phyloP scores from a whole-genome alignment of 2,797 vertebrate genomes.

The Molossus molossus region DNA sequence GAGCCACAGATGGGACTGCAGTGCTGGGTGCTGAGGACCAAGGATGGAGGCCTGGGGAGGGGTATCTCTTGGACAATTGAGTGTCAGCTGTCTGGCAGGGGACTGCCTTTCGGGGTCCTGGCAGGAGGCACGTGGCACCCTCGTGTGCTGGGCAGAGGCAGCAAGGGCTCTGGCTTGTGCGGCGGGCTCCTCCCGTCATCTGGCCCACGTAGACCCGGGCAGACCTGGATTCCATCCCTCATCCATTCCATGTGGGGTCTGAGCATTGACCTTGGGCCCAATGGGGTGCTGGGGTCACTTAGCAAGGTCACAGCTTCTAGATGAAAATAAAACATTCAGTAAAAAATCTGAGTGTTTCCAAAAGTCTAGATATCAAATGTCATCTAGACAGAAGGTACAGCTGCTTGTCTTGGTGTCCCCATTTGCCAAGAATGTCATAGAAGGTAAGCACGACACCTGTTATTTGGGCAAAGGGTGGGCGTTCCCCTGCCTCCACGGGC shows the following conservation, averaged over 20 bases:
- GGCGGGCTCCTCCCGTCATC: neutral
- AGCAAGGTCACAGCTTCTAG: neutral
- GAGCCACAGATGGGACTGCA: neutral
- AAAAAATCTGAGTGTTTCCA: neutral
- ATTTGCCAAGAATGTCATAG: rapidly evolving
- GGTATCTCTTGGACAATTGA: neutral
- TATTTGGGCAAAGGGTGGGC: neutral
- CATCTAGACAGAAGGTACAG: neutral
- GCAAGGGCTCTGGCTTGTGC: neutral
- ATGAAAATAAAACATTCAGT: neutral
- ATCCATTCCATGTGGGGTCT: neutral
- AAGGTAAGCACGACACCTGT: neutral
- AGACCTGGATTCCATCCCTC: neutral
- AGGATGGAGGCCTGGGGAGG: neutral
- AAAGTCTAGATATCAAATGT: too few species aligned
- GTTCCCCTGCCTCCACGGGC: neutral
- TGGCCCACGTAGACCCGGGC: rapidly evolving
- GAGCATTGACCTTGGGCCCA: neutral
- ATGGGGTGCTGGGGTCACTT: rapidly evolving
- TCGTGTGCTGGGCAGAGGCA: neutral
- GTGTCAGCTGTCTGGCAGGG: neutral
- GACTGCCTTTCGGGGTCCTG: neutral
- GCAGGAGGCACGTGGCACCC: neutral
- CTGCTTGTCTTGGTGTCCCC: neutral
- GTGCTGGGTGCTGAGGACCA: too few species aligned